These are phyloP conservation scores for Cylindroiulus punctatus DNA, from an alignment of 2,888 invertebrate species.

Conservation along the genomic window DNA sequence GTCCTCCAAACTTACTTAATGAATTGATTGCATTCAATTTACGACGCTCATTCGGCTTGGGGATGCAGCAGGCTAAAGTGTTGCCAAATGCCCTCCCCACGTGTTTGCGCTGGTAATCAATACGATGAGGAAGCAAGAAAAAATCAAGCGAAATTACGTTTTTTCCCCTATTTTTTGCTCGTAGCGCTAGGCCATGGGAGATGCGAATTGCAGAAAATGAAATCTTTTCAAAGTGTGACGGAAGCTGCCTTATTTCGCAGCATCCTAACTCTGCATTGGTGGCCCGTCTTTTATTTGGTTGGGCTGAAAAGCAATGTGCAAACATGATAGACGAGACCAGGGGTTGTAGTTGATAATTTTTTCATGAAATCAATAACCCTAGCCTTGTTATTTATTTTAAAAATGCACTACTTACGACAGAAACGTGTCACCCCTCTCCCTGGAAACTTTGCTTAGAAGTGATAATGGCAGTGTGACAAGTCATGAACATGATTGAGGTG, in stretches of 20 bases:
- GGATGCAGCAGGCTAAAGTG: not conserved
- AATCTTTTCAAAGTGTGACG: not conserved
- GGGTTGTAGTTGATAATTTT: too few species aligned
- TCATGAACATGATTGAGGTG: too few species aligned
- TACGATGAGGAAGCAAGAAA: not conserved
- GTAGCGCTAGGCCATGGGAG: not conserved
- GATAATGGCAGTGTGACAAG: too few species aligned
- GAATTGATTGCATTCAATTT: slow-evolving; percentile 13
- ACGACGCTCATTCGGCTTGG: not conserved
- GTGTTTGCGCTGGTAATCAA: not conserved
- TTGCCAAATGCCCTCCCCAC: not conserved
- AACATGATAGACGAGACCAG: not conserved
- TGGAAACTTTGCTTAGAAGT: too few species aligned
- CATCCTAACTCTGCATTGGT: not conserved
- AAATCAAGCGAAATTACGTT: not conserved
- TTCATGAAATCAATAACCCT: too few species aligned
- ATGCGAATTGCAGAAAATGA: not conserved
- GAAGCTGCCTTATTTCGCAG: not conserved
- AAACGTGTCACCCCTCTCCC: too few species aligned
- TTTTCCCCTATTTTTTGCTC: not conserved
- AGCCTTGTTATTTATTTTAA: too few species aligned
- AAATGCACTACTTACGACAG: too few species aligned
- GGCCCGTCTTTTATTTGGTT: not conserved
- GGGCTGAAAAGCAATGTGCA: not conserved
- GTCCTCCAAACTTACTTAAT: not conserved